Evolutionary conservation across 2,888 invertebrate genomes (phyloP).

Genomic region (Stictocephala bisonia): DNA sequence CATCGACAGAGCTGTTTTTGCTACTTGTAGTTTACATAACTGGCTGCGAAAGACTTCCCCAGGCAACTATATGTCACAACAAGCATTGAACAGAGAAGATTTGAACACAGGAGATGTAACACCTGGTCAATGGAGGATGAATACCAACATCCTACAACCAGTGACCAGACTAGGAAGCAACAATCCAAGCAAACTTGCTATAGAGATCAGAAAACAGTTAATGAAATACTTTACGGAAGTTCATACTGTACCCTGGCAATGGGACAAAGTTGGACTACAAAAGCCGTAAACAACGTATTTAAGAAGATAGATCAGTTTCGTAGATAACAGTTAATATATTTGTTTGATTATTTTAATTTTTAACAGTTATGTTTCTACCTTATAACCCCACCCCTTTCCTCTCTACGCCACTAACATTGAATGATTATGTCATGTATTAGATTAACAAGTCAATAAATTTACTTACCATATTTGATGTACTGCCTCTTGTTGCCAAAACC

Average conservation of each 20-base stretch:
- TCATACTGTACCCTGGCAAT: slow-evolving; percentile 52
- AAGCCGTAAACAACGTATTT: too few species aligned
- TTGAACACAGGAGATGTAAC: not conserved
- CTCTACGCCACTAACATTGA: too few species aligned
- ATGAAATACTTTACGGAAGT: slow-evolving; percentile 52
- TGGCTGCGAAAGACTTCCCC: slow-evolving; percentile 17
- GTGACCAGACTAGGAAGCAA: slow-evolving; percentile 61
- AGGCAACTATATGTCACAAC: not conserved
- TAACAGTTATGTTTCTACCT: too few species aligned
- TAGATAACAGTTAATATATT: too few species aligned
- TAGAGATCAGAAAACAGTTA: slow-evolving; percentile 43
- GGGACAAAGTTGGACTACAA: too few species aligned
- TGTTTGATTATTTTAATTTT: too few species aligned
- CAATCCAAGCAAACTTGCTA: slow-evolving; percentile 48
- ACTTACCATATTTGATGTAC: too few species aligned
- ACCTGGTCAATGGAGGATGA: slow-evolving; percentile 6
- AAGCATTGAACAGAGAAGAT: not conserved
- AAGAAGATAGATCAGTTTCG: too few species aligned
- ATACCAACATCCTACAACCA: slow-evolving; percentile 2
- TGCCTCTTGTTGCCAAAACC: too few species aligned
- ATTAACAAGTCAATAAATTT: too few species aligned
- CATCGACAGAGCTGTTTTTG: not conserved
- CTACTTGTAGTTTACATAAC: not conserved
- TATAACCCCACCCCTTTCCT: too few species aligned
- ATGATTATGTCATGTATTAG: too few species aligned